Conservation (phyloP, 2,797 vertebrate genomes). For the Emydoidea blandingii region DNA sequence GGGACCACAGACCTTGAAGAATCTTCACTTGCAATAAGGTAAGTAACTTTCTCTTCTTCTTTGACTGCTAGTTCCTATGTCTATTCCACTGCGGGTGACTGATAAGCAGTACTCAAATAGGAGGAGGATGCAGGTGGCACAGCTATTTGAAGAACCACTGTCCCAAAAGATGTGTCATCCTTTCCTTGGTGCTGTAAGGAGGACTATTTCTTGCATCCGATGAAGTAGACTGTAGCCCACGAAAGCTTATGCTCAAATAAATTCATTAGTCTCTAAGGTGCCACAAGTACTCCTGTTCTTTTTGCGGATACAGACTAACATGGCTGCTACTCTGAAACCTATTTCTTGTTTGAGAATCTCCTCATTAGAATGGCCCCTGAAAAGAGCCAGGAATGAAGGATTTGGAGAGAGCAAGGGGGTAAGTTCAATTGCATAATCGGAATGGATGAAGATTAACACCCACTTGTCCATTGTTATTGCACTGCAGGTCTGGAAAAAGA, state of each 20-base stretch:
- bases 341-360: background rate
- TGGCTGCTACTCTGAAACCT: too few species aligned
- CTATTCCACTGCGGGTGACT: background rate
- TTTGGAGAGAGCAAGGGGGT: background rate
- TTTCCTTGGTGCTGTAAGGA: background rate
- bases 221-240: too few species aligned
- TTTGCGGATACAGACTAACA: too few species aligned
- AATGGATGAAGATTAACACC: background rate
- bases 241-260: too few species aligned
- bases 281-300: too few species aligned
- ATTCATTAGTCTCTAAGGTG: too few species aligned
- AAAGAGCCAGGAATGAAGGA: background rate
- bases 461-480: background rate
- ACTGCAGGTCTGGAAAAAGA: background rate
- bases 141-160: background rate
- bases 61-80: background rate
- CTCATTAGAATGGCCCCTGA: background rate
- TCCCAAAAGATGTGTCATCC: background rate
- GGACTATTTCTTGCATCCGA: background rate
- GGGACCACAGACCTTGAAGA: too few species aligned
- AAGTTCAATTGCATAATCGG: background rate
- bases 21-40: too few species aligned
- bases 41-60: background rate
- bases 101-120: background rate
- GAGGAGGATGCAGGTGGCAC: background rate